A percentile compares a stretch with the other conserved stretches of the same genome.
phyloP scores from a whole-genome alignment of 2,797 vertebrate species.

The Chelon labrosus region DNA sequence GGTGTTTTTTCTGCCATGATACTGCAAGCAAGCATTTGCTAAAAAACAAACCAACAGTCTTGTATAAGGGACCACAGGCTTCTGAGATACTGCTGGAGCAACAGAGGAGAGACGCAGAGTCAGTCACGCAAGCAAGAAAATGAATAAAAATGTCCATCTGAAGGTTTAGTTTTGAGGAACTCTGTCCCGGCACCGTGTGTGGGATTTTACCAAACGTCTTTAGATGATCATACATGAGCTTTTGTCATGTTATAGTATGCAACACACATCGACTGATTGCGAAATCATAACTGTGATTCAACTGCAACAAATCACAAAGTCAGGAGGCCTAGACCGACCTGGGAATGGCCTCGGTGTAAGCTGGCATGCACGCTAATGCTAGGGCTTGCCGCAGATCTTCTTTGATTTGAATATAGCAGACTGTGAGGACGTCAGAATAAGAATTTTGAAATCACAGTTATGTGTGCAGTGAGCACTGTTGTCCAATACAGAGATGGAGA shows the following conservation, averaged over 20 bases:
- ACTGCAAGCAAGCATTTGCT: slow-evolving; percentile 8
- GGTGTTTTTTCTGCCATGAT: slow-evolving; percentile 6
- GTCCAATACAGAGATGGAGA: background rate
- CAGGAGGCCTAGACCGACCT: slow-evolving; percentile 17
- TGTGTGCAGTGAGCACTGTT: background rate
- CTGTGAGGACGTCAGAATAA: slow-evolving; percentile 2
- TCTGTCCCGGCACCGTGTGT: background rate
- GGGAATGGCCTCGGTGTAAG: slow-evolving; percentile 7
- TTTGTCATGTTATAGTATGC: slow-evolving; percentile 15
- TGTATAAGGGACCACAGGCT: slow-evolving; percentile 6
- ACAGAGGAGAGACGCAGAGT: slow-evolving; percentile 11
- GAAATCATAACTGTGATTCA: slow-evolving; percentile 63
- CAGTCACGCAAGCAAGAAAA: slow-evolving; percentile 7
- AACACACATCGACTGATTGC: slow-evolving; percentile 38
- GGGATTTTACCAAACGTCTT: background rate
- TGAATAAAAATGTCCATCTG: background rate
- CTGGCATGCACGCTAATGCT: slow-evolving; percentile 32
- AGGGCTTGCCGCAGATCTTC: slow-evolving; percentile 6
- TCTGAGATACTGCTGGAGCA: slow-evolving; percentile 1
- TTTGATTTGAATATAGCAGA: slow-evolving; percentile 7
- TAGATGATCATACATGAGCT: background rate
- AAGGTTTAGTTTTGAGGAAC: background rate
- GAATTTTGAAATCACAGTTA: slow-evolving; percentile 6
- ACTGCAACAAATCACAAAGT: slow-evolving; percentile 51
- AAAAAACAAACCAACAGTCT: slow-evolving; percentile 35